Percentiles rank a stretch among this genome's conserved stretches.
Evolutionary conservation across 2,888 invertebrate species (phyloP).

Genomic region (Rugalucina vietnamica): DNA sequence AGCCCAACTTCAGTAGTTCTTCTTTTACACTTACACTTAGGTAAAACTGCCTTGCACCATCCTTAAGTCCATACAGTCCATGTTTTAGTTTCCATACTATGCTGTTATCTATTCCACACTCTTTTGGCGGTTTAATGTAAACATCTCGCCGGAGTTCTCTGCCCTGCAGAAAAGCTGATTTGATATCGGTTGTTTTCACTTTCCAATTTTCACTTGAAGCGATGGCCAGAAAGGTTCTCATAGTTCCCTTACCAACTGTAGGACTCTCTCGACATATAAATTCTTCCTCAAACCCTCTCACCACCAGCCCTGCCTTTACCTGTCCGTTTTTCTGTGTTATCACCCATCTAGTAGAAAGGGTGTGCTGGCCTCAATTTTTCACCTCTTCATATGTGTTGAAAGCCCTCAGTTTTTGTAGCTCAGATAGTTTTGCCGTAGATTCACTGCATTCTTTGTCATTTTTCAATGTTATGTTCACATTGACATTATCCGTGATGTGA

Average conservation of each 20-base stretch:
- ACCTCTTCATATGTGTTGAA: constrained; percentile 31
- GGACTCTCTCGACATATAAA: constrained; percentile 26
- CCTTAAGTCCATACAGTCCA: constrained; percentile 61
- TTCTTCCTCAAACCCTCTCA: constrained; percentile 42
- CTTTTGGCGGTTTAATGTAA: constrained; percentile 51
- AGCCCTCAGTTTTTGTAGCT: neutral
- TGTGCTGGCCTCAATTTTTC: neutral
- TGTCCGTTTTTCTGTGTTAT: constrained; percentile 38
- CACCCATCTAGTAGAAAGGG: constrained; percentile 29
- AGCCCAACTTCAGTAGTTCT: constrained; percentile 50
- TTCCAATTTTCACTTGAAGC: constrained; percentile 43
- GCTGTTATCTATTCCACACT: constrained; percentile 25
- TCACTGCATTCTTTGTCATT: neutral
- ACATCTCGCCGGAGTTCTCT: constrained; percentile 51
- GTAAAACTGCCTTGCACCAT: constrained; percentile 62
- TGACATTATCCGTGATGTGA: neutral
- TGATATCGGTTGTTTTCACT: constrained; percentile 64
- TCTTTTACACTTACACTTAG: constrained; percentile 58
- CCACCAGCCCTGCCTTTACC: constrained; percentile 42
- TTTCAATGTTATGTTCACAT: neutral
- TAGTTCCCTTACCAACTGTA: constrained; percentile 42
- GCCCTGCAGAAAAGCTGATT: constrained; percentile 65
- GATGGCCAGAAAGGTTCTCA: constrained; percentile 34
- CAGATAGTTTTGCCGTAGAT: neutral
- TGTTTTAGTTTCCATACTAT: constrained; percentile 60